These are phyloP conservation scores for Intellagama lesueurii DNA, from an alignment of 2,797 vertebrate genomes.

Conservation along the genomic window DNA sequence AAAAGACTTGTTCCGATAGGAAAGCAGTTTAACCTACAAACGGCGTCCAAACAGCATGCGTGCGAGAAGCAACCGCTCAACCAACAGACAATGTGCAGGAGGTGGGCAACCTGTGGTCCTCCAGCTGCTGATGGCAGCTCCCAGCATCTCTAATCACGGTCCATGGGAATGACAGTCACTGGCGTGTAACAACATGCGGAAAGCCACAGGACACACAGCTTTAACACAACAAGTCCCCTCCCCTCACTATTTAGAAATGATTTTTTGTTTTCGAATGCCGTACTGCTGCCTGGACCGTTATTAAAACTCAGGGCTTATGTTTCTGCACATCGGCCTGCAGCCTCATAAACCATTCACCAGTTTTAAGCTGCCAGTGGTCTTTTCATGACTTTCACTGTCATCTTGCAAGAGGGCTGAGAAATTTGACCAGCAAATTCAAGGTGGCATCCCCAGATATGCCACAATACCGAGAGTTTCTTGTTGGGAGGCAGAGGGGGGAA, in stretches of 20 bases:
- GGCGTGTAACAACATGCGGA: not conserved
- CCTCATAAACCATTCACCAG: not conserved
- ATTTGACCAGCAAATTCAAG: not conserved
- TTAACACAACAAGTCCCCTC: no score
- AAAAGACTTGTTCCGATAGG: conserved; percentile 1
- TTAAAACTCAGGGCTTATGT: not conserved
- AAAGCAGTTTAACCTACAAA: not conserved
- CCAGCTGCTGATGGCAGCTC: not conserved
- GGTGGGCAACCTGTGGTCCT: not conserved
- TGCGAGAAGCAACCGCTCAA: conserved; percentile 12
- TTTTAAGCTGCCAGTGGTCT: not conserved
- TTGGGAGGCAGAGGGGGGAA: no score
- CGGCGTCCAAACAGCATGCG: not conserved
- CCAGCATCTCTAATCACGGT: not conserved
- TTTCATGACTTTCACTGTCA: no score
- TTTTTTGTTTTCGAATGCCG: not conserved
- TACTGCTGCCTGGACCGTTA: not conserved
- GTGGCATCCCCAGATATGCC: not conserved
- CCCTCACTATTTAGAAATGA: not conserved
- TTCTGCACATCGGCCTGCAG: no score
- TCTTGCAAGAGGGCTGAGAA: no score
- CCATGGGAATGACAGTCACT: no score
- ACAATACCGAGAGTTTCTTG: not conserved
- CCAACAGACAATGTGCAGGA: not conserved
- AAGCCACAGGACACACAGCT: no score